These are phyloP conservation scores for Oreochromis niloticus DNA, from an alignment of 2,113 vertebrate genomes.

Conservation along the genomic window DNA sequence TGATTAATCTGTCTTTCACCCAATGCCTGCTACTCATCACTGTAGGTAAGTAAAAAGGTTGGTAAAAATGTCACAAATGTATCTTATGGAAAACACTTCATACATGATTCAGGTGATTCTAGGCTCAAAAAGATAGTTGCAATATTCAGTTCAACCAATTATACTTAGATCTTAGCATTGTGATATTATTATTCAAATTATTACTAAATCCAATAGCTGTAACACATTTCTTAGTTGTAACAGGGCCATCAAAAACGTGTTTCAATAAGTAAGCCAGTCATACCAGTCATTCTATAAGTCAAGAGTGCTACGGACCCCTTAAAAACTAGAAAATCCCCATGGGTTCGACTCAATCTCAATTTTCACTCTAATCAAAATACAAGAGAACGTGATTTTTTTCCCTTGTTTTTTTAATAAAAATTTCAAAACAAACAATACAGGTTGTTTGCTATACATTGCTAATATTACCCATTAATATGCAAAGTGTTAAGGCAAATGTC, in stretches of 20 bases:
- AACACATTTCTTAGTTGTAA: background rate
- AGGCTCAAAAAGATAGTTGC: background rate
- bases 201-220: background rate
- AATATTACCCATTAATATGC: background rate
- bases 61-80: constrained; percentile 5
- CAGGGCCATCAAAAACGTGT: background rate
- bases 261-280: background rate
- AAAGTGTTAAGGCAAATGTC: background rate
- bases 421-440: background rate
- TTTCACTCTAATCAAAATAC: background rate
- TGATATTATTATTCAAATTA: background rate
- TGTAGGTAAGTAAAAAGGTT: background rate
- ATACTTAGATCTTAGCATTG: background rate
- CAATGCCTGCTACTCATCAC: background rate
- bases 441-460: background rate
- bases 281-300: background rate
- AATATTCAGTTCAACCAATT: constrained; percentile 18
- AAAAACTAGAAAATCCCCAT: background rate
- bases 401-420: no score
- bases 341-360: background rate
- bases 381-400: background rate
- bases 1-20: background rate
- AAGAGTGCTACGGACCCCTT: background rate
- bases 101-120: background rate
- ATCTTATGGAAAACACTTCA: background rate